phyloP scores from a whole-genome alignment of 2,113 vertebrate genomes.

The Archocentrus centrarchus region DNA sequence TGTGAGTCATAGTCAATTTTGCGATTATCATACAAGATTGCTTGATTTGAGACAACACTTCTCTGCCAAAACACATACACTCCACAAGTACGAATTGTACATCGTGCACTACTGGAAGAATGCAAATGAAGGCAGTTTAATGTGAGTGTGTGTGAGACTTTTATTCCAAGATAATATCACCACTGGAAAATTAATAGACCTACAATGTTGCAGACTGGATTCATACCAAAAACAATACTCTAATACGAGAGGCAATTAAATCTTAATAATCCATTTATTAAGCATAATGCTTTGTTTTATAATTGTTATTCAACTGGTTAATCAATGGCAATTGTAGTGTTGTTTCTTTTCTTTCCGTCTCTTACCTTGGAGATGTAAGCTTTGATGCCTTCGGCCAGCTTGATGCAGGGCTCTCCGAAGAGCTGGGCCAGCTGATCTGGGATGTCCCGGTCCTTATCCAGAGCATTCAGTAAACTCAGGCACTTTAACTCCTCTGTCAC shows the following conservation, averaged over 20 bases:
- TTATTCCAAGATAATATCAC: neutral
- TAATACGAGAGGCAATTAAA: neutral
- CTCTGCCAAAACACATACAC: neutral
- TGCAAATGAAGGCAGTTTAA: neutral
- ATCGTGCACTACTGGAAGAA: neutral
- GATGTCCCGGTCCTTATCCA: constrained; percentile 82
- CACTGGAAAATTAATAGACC: neutral
- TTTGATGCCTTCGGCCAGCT: constrained; percentile 87
- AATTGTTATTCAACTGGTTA: neutral
- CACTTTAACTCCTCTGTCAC: constrained; percentile 86
- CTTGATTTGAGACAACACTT: neutral
- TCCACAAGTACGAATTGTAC: neutral
- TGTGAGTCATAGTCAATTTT: neutral
- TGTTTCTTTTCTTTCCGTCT: neutral
- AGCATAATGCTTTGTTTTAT: neutral
- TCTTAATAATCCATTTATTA: neutral
- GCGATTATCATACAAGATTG: neutral
- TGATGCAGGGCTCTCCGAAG: constrained; percentile 85
- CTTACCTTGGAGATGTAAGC: constrained; percentile 87
- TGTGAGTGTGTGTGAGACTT: neutral
- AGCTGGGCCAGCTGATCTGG: constrained; percentile 84
- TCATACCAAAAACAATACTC: neutral
- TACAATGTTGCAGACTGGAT: neutral
- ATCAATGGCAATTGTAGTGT: neutral
- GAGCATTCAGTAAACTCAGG: constrained; percentile 83